These are phyloP conservation scores for Tetrax tetrax DNA, from an alignment of 2,113 vertebrate species.

Conservation along the genomic window DNA sequence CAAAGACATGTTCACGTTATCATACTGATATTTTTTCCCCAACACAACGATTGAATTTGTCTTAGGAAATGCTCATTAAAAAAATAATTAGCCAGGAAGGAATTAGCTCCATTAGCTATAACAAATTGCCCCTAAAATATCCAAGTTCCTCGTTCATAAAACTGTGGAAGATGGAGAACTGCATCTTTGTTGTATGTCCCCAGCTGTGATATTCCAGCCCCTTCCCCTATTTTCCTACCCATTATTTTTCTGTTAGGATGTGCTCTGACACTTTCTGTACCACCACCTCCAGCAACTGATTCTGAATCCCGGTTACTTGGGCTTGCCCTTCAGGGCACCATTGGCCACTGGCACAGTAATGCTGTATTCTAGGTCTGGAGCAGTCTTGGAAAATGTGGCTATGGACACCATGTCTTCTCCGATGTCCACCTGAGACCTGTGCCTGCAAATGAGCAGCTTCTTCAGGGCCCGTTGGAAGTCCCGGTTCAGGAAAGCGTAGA, in stretches of 20 bases:
- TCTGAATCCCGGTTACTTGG: neutral
- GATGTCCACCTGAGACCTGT: constrained; percentile 70
- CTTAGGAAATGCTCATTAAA: neutral
- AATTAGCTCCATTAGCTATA: neutral
- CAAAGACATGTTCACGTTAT: neutral
- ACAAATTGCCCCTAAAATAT: neutral
- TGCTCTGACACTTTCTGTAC: neutral
- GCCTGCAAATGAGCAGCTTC: constrained; percentile 79
- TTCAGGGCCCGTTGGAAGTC: constrained; percentile 80
- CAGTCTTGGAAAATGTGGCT: constrained; percentile 75
- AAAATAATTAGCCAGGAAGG: neutral
- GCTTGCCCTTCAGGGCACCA: constrained; percentile 10
- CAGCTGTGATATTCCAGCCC: neutral
- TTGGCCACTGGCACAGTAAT: neutral
- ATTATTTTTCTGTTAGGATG: neutral
- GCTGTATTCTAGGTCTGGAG: constrained; percentile 64
- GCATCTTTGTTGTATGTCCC: neutral
- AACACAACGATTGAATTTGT: neutral
- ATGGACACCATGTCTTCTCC: constrained; percentile 79
- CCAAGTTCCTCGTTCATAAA: accelerated
- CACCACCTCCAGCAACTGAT: neutral
- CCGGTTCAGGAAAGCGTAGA: constrained; percentile 73
- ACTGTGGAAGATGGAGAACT: neutral
- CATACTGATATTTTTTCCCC: neutral
- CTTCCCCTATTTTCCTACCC: neutral